Evolutionary conservation across 2,888 invertebrate species (phyloP).

Genomic region (Eupeodes luniger): DNA sequence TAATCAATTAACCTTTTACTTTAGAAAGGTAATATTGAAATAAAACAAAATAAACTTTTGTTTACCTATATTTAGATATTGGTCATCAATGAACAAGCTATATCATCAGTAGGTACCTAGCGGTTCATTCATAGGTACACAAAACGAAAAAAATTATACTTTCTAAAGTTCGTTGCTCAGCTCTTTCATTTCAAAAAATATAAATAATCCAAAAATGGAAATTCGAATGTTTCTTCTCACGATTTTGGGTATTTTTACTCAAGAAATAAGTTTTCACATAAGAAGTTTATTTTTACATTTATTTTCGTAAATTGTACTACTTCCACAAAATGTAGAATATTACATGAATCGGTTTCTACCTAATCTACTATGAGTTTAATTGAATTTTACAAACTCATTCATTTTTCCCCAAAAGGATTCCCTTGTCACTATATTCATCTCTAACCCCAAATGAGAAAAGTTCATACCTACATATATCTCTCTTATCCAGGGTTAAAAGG

Average conservation of each 20-base stretch:
- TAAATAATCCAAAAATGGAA: neutral
- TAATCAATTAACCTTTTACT: slow-evolving; percentile 5
- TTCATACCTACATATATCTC: slow-evolving; percentile 12
- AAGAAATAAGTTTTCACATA: no score
- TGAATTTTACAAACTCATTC: slow-evolving; percentile 23
- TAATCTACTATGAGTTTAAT: neutral
- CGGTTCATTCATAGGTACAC: no score
- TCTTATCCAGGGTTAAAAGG: slow-evolving; percentile 42
- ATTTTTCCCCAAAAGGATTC: neutral
- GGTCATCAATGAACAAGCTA: neutral
- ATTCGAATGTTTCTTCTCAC: neutral
- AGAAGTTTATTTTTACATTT: no score
- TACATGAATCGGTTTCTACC: no score
- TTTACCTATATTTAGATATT: neutral
- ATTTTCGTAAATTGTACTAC: no score
- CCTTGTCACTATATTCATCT: slow-evolving; percentile 42
- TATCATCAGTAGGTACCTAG: neutral
- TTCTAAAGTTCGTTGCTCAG: slow-evolving; percentile 29
- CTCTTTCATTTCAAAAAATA: slow-evolving; percentile 18
- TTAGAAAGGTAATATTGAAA: slow-evolving; percentile 4
- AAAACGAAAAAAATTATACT: neutral
- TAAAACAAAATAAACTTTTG: neutral
- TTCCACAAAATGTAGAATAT: no score
- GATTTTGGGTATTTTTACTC: neutral
- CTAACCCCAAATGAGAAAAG: slow-evolving; percentile 27